Evolutionary conservation across 2,797 vertebrate genomes (phyloP).

Genomic region (Masticophis lateralis): DNA sequence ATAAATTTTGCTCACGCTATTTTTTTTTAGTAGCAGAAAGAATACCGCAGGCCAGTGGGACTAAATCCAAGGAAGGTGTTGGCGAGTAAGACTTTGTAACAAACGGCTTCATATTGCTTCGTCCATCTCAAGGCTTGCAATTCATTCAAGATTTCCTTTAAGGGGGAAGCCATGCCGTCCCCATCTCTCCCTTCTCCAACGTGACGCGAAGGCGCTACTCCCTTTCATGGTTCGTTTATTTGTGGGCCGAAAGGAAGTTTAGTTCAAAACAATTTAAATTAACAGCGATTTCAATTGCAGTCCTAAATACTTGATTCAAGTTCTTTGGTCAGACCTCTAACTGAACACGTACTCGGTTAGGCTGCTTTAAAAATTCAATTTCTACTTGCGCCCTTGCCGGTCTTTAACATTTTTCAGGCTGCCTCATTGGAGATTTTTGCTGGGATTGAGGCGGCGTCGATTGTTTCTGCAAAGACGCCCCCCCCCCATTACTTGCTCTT

Average conservation of each 20-base stretch:
- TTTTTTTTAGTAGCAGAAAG: background rate
- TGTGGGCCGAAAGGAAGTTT: background rate
- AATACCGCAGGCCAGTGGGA: background rate
- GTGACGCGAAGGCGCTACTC: background rate
- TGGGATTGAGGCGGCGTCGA: background rate
- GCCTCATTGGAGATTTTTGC: background rate
- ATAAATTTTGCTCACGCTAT: background rate
- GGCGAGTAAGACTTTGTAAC: background rate
- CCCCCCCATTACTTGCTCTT: background rate
- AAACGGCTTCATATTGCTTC: background rate
- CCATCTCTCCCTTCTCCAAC: background rate
- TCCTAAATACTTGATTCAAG: background rate
- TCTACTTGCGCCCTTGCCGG: background rate
- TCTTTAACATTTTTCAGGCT: background rate
- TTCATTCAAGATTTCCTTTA: background rate
- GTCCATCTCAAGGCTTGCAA: background rate
- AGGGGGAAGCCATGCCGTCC: background rate
- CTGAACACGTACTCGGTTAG: background rate
- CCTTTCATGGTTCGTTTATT: background rate
- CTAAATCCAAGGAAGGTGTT: background rate
- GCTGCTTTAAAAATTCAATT: background rate
- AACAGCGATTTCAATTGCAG: background rate
- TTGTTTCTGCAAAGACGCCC: background rate
- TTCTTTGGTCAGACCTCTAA: background rate
- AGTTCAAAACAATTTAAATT: background rate